These are phyloP conservation scores for Protonemura montana DNA, from an alignment of 2,888 invertebrate genomes.

Conservation along the genomic window DNA sequence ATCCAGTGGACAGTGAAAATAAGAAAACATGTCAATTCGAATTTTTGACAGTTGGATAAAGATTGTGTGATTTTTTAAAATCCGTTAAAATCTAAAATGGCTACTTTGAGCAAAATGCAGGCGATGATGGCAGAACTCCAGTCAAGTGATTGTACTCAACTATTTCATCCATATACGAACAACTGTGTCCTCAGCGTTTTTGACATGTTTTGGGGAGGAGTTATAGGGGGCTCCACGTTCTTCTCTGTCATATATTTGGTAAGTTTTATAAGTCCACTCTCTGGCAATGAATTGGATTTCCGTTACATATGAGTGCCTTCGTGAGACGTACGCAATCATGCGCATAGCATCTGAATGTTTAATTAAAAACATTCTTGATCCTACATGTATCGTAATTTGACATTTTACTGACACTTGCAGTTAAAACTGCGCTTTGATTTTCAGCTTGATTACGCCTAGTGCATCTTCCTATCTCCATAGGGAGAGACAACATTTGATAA, in stretches of 20 bases:
- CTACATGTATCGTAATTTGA: too few relatives aligned
- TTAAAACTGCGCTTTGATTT: too few relatives aligned
- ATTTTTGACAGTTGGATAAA: background rate
- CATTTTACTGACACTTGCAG: too few relatives aligned
- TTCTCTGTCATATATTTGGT: conserved; percentile 10
- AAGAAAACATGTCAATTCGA: background rate
- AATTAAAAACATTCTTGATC: too few relatives aligned
- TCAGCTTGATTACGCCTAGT: too few relatives aligned
- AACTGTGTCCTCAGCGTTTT: background rate
- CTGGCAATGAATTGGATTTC: too few relatives aligned
- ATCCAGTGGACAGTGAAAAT: background rate
- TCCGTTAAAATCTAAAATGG: background rate
- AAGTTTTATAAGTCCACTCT: background rate
- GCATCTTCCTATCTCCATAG: too few relatives aligned
- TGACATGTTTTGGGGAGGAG: background rate
- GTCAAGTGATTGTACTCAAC: background rate
- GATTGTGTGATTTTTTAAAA: background rate
- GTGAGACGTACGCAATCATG: too few relatives aligned
- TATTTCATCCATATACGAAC: background rate
- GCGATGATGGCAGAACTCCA: background rate
- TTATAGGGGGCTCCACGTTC: background rate
- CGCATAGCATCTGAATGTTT: too few relatives aligned
- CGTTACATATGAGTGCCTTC: too few relatives aligned
- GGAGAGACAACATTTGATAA: too few relatives aligned
- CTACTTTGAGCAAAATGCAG: background rate